Base-by-base conservation (phyloP, 2,113 vertebrate genomes). In the Chitala chitala region DNA sequence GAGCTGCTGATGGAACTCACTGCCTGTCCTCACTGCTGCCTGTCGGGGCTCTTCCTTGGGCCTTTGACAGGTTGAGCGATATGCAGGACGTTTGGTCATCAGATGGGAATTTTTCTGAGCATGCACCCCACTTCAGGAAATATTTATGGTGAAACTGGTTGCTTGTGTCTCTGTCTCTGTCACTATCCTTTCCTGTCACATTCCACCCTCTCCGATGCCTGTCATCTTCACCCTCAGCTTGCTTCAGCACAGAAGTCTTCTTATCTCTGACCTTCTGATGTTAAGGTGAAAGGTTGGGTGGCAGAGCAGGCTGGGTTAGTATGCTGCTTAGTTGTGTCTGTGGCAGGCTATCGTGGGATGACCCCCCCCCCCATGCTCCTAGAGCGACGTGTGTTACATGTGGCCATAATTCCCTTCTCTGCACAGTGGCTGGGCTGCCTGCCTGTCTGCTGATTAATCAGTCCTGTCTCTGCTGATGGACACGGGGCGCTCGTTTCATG, bases 361-460 rank as follows among this genome's bases (percentile, higher is more conserved):
- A n/a, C n/a, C n/a, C n/a, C n/a, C n/a, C n/a, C n/a, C n/a, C n/a
- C n/a, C n/a, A n/a, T n/a, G n/a, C n/a, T n/a, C n/a, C n/a, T n/a
- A n/a, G n/a, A n/a, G n/a, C n/a, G n/a, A n/a, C 70, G 36, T 38
- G 22, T 59, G 38, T 59, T 36, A 36, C 55, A 15, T 13, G 7
- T 44, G 8, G 65, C 55, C 44, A 73, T 63, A 73, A 63, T 73
- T 46, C 65, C 65, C 33, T 33, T 36, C 42, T 26, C 44, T 10
- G 24, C 6, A 29, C 24, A 50, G 42, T n/a, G n/a, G n/a, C n/a
- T n/a, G n/a, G n/a, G n/a, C n/a, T n/a, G n/a, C n/a, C n/a, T n/a
- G n/a, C n/a, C n/a, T n/a, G n/a, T n/a, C n/a, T n/a, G 31, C 15
- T 40, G 55, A 46, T 61, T 50, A 20, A 33, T 63, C 71, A 73